Conservation (phyloP, 2,113 vertebrate species). For the Bujurquina vittata region DNA sequence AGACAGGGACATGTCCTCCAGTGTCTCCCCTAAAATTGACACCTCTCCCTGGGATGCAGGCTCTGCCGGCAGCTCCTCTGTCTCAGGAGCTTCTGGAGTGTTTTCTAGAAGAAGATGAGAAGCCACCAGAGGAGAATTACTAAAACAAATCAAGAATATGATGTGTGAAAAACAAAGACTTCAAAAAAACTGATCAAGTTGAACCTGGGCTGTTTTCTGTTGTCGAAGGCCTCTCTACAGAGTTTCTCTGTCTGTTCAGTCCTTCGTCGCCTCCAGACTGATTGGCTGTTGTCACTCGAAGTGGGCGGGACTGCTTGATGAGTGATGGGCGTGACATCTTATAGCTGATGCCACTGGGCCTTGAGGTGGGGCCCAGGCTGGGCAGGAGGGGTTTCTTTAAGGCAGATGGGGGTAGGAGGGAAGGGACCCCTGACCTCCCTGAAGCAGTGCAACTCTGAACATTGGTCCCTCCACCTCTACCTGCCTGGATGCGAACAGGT, state of each 20-base stretch:
- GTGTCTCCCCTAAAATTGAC: slow-evolving; percentile 82
- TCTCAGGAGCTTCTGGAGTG: slow-evolving; percentile 36
- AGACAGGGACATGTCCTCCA: slow-evolving; percentile 95
- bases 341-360: slow-evolving; percentile 83
- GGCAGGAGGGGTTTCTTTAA: slow-evolving; percentile 86
- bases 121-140: neutral
- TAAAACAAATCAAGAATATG: neutral
- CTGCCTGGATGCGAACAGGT: slow-evolving; percentile 3
- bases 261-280: slow-evolving; percentile 25
- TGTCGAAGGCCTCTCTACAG: slow-evolving; percentile 26
- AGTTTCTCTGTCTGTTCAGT: neutral
- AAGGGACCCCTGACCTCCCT: neutral
- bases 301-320: slow-evolving; percentile 79
- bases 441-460: neutral
- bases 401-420: slow-evolving; percentile 42
- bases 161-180: neutral
- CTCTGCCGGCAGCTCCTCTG: neutral
- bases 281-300: slow-evolving; percentile 31
- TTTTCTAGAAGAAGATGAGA: slow-evolving; percentile 10
- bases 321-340: slow-evolving; percentile 87
- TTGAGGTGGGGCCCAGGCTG: slow-evolving; percentile 65
- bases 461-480: slow-evolving; percentile 1
- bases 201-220: slow-evolving; percentile 62
- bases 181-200: neutral
- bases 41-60: slow-evolving; percentile 58